Base-by-base conservation (phyloP, 2,888 invertebrate genomes). In the Odontothrips loti region DNA sequence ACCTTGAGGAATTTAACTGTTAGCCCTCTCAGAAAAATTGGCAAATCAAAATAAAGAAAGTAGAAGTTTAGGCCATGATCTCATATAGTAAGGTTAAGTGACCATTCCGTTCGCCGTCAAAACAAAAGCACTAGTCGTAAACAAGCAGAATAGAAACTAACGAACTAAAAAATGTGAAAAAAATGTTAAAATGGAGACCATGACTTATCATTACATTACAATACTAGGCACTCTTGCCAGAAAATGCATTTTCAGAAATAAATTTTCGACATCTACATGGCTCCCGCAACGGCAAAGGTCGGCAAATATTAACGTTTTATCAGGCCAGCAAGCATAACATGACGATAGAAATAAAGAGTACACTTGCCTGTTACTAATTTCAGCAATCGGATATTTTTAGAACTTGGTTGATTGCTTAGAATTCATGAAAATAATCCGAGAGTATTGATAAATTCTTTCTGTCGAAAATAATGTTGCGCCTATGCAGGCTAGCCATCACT, bases 391-490 rank as follows among this genome's bases (percentile, higher is more conserved):
- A 23, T 27, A 75, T 23, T 23, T 75, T 12, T 75, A n/a, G 12
- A 75, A 12, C 23, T 27, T 27, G 11, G 12, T 3, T 27, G 68
- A 75, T 10, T 27, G 68, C 15, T 75, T 75, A 27, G 23, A 75
- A 23, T 27, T 75, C 68, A 27, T 75, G 9, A 75, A 58, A 75
- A 75, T 75, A 75, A 27, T 75, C 12, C 23, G 23, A 11, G 23
- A 75, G 23, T 75, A 75, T 75, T 75, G 68, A 75, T 75, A 27
- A 75, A 75, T 75, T 75, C 68, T 75, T 75, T 10, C 27, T 12
- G 68, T 27, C 68, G 68, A 75, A 75, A 75, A 75, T 75, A 75
- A 75, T 75, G 68, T 75, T 75, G 68, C 68, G 68, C 68, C 68
- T 75, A 27, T 27, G 27, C 27, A 75, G 68, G 68, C 27, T 12